Conservation (phyloP, 1,140 invertebrate species). For the Drosophila pectinifera region DNA sequence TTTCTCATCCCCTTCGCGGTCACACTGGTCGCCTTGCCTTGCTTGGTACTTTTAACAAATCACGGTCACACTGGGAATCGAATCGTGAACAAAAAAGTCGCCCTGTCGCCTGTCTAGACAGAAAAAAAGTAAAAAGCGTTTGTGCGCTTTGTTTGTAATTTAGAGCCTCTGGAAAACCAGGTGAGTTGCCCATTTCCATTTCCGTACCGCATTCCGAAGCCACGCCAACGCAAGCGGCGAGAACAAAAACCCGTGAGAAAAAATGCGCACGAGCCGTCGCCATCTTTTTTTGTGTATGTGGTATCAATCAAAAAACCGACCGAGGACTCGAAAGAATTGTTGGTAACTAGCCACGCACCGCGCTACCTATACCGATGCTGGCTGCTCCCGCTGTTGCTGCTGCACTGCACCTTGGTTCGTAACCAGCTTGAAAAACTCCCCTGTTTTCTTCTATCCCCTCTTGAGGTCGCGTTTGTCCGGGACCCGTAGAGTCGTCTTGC, state of each 20-base stretch:
- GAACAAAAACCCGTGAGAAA: conserved; percentile 31
- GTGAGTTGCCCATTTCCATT: conserved; percentile 23
- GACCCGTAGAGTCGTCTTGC: conserved; percentile 14
- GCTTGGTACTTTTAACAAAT: background rate
- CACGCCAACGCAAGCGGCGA: conserved; percentile 20
- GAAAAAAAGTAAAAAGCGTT: background rate
- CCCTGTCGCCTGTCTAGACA: no score
- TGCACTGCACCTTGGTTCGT: conserved; percentile 26
- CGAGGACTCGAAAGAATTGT: conserved; percentile 3
- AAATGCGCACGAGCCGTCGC: conserved; percentile 47
- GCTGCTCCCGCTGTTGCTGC: conserved; percentile 8
- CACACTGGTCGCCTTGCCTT: conserved; percentile 1
- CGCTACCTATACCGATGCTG: conserved; percentile 23
- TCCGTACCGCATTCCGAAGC: conserved; percentile 24
- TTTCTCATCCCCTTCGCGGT: background rate
- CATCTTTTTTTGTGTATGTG: conserved; percentile 67
- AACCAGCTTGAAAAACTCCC: conserved; percentile 26
- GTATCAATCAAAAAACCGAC: conserved; percentile 37
- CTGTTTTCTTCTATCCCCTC: conserved; percentile 40
- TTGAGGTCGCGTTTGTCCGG: conserved; percentile 44
- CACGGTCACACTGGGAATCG: conserved; percentile 9
- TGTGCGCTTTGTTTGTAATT: conserved; percentile 5
- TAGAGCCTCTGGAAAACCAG: background rate
- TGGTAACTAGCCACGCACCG: conserved; percentile 20
- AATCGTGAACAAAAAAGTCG: conserved; percentile 1